Percentiles rank a stretch among this genome's conserved stretches.
Conservation (phyloP, 2,113 vertebrate genomes). For the Rousettus leschenaultii region DNA sequence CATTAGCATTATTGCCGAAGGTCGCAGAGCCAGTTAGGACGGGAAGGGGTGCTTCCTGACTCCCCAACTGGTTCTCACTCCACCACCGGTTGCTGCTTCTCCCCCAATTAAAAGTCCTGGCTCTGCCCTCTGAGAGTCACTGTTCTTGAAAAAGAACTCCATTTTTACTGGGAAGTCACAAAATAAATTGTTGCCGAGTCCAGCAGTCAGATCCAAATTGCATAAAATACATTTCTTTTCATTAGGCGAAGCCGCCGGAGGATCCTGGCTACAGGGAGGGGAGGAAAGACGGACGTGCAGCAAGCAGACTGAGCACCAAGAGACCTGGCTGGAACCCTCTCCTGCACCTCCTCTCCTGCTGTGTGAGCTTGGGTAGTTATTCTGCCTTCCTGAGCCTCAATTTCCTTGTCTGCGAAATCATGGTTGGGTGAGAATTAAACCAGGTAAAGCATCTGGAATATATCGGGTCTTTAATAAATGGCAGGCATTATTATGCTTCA, state of each 20-base stretch:
- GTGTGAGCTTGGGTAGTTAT: rapidly evolving
- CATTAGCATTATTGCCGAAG: not conserved
- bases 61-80: not conserved
- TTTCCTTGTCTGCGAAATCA: not conserved
- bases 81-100: not conserved
- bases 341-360: not conserved
- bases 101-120: slow-evolving; percentile 47
- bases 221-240: slow-evolving; percentile 16
- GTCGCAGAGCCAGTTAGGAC: not conserved
- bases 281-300: not conserved
- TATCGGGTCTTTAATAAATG: not conserved
- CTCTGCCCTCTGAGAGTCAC: slow-evolving; percentile 33
- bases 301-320: not conserved
- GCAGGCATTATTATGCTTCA: not conserved
- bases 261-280: not conserved
- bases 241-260: not conserved
- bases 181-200: slow-evolving; percentile 45
- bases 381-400: not conserved
- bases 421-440: not conserved
- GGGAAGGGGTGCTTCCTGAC: not conserved
- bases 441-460: not conserved
- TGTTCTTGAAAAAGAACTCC: slow-evolving; percentile 34
- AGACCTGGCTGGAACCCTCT: not conserved
- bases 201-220: slow-evolving; percentile 30
- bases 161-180: slow-evolving; percentile 56